phyloP scores from a whole-genome alignment of 2,888 invertebrate species.

The Prosopocoilus inquinatus region DNA sequence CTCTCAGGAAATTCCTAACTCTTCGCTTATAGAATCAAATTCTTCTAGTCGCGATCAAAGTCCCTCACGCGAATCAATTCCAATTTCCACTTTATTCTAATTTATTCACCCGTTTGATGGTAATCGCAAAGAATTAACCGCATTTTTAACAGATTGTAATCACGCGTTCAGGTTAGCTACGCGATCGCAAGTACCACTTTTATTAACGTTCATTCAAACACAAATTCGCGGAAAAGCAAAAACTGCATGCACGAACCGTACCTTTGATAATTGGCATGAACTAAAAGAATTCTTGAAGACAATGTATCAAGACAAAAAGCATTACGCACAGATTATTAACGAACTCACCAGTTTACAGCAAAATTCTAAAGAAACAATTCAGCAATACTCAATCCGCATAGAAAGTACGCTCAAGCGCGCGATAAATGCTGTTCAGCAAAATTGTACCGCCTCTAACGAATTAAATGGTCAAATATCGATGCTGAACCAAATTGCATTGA shows the following conservation, averaged over 20 bases:
- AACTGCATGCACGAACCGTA: constrained; percentile 10
- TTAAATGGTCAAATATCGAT: constrained; percentile 4
- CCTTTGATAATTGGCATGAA: constrained; percentile 2
- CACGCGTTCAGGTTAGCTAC: constrained; percentile 9
- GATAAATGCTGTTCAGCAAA: constrained; percentile 14
- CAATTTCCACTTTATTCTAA: constrained; percentile 6
- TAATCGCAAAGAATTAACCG: constrained; percentile 9
- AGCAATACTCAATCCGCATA: constrained; percentile 9
- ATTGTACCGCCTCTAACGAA: neutral
- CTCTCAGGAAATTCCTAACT: too few species aligned
- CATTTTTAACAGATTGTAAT: constrained; percentile 13
- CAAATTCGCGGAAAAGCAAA: constrained; percentile 14
- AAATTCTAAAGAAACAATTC: constrained; percentile 7
- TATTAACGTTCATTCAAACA: constrained; percentile 13
- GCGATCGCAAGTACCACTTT: constrained; percentile 6
- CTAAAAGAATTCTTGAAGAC: constrained; percentile 11
- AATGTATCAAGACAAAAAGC: constrained; percentile 7
- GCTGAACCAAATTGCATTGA: constrained; percentile 1
- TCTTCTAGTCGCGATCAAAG: neutral
- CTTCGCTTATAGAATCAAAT: neutral
- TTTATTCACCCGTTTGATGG: constrained; percentile 2
- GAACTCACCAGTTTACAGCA: constrained; percentile 8
- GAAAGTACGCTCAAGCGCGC: constrained; percentile 8
- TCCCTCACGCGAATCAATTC: neutral
- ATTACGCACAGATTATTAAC: constrained; percentile 11